Percentiles rank a stretch among this genome's conserved stretches.
These are phyloP conservation scores for Brachionus asplanchnoidis DNA, from an alignment of 1,140 invertebrate genomes.

Conservation along the genomic window DNA sequence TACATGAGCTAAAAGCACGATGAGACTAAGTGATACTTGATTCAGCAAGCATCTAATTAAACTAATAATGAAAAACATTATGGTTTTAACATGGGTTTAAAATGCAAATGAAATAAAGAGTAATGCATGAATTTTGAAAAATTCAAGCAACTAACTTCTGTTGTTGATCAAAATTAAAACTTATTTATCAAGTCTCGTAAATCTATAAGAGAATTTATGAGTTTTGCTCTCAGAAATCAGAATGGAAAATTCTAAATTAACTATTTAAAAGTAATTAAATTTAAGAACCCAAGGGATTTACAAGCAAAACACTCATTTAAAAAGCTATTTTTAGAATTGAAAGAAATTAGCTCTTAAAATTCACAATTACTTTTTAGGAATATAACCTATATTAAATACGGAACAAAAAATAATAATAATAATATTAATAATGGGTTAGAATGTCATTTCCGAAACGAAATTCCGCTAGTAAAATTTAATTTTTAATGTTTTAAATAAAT, in stretches of 20 bases:
- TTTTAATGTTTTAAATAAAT: neutral
- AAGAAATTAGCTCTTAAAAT: neutral
- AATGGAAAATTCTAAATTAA: neutral
- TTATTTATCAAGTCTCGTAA: neutral
- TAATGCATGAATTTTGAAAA: neutral
- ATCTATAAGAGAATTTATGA: neutral
- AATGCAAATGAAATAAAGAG: neutral
- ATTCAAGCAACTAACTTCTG: neutral
- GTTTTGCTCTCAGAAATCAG: neutral
- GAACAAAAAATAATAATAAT: neutral
- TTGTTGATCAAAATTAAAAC: neutral
- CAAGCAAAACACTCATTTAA: neutral
- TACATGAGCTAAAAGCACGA: neutral
- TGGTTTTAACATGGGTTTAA: too few relatives aligned
- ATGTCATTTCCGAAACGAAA: neutral
- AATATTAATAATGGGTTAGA: neutral
- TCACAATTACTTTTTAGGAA: neutral
- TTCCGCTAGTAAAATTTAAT: neutral
- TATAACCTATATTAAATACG: neutral
- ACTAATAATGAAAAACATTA: neutral
- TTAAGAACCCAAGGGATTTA: neutral
- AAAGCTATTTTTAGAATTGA: neutral
- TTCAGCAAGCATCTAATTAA: neutral
- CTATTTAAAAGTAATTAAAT: neutral
- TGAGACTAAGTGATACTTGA: neutral